Conservation (phyloP, 2,888 invertebrate genomes). For the Drosophila leonis region DNA sequence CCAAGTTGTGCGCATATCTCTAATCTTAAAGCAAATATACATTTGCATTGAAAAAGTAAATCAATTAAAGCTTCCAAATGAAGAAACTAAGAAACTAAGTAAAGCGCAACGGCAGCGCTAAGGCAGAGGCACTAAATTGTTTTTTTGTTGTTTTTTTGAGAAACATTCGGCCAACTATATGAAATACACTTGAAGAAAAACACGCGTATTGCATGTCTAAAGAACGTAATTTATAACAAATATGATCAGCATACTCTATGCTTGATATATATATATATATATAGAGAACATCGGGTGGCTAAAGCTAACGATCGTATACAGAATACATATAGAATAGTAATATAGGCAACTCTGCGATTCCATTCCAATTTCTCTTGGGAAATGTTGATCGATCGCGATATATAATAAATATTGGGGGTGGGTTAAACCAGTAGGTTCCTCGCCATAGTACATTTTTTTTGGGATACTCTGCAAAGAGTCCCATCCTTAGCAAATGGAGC, state of each 20-base stretch:
- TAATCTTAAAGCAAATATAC: constrained; percentile 20
- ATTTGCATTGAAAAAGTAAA: constrained; percentile 41
- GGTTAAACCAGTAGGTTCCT: constrained; percentile 27
- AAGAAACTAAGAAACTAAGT: constrained; percentile 23
- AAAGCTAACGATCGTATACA: constrained; percentile 1
- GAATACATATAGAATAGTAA: constrained; percentile 13
- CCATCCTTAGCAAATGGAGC: constrained; percentile 14
- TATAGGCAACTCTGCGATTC: constrained; percentile 30
- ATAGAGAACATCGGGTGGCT: constrained; percentile 2
- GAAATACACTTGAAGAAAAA: constrained; percentile 8
- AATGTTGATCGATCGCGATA: constrained; percentile 33
- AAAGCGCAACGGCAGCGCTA: constrained; percentile 26
- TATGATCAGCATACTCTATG: constrained; percentile 11
- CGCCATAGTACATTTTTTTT: constrained; percentile 16
- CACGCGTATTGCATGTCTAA: constrained; percentile 3
- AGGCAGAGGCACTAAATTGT: constrained; percentile 42
- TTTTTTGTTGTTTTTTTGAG: constrained; percentile 24
- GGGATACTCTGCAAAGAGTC: constrained; percentile 4
- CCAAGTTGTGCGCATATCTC: constrained; percentile 36
- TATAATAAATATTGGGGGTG: constrained; percentile 23
- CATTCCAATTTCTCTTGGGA: constrained; percentile 12
- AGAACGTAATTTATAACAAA: constrained; percentile 3
- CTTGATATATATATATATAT: constrained; percentile 4
- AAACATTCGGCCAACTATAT: constrained; percentile 1
- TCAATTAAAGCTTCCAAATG: constrained; percentile 53